These are phyloP conservation scores for Lithophane semibrunnea DNA, from an alignment of 2,888 invertebrate genomes.

Conservation along the genomic window DNA sequence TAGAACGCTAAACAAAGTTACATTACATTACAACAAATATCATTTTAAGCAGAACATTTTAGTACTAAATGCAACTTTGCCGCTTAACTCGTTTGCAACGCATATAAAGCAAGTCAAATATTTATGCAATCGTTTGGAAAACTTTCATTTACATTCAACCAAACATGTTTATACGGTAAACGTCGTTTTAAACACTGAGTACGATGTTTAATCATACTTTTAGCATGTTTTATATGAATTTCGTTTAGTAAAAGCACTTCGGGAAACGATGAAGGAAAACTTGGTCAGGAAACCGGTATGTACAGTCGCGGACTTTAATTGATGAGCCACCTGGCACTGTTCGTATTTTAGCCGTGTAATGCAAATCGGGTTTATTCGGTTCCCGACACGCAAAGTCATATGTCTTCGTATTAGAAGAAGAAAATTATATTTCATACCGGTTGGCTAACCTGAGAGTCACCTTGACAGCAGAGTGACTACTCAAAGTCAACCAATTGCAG, in stretches of 20 bases:
- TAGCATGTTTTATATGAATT: neutral
- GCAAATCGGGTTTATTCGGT: no score
- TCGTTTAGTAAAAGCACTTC: neutral
- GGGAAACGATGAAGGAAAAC: neutral
- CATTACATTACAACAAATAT: constrained; percentile 20
- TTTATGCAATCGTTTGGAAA: constrained; percentile 28
- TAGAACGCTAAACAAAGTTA: constrained; percentile 17
- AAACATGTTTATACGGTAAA: neutral
- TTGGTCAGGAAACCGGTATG: no score
- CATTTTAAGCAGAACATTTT: constrained; percentile 34
- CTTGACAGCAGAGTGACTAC: no score
- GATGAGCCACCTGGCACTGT: no score
- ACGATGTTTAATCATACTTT: neutral
- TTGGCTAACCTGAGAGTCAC: no score
- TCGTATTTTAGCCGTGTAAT: no score
- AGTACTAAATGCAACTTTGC: constrained; percentile 18
- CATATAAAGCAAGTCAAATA: constrained; percentile 42
- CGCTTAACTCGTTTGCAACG: constrained; percentile 25
- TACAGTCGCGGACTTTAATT: no score
- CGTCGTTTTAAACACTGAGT: neutral
- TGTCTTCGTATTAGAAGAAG: no score
- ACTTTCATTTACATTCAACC: constrained; percentile 20
- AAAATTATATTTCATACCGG: no score
- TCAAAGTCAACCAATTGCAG: no score
- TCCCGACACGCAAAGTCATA: no score